Conservation (phyloP, 2,113 vertebrate species). For the Ammodramus savannarum region DNA sequence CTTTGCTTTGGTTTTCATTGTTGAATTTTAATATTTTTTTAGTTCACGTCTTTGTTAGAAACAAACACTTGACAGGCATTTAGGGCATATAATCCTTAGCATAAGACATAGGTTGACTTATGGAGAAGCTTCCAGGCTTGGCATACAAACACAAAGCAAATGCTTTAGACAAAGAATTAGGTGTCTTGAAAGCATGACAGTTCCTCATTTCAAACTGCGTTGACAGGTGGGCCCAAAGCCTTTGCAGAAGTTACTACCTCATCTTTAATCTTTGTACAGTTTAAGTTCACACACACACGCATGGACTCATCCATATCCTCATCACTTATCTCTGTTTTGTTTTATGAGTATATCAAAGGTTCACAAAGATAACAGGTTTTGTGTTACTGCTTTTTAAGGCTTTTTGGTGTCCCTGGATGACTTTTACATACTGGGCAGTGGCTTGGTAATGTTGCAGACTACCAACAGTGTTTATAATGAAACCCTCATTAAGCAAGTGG, state of each 20-base stretch:
- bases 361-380: neutral
- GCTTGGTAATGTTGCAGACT: slow-evolving; percentile 88
- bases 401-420: slow-evolving; percentile 90
- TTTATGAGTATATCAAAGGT: neutral
- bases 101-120: neutral
- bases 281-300: neutral
- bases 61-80: neutral
- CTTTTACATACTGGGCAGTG: slow-evolving; percentile 88
- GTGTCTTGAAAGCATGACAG: neutral
- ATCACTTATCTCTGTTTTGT: neutral
- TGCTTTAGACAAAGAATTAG: neutral
- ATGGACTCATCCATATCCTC: neutral
- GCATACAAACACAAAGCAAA: neutral
- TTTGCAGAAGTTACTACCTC: neutral
- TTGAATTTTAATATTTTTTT: neutral
- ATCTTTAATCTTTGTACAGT: neutral
- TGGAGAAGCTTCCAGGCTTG: neutral
- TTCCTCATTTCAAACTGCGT: neutral
- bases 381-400: slow-evolving; percentile 69
- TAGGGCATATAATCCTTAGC: neutral
- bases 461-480: slow-evolving; percentile 85
- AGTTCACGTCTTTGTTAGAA: neutral
- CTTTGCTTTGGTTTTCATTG: neutral
- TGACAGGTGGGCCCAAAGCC: neutral
- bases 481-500: slow-evolving; percentile 74